phyloP scores from a whole-genome alignment of 2,888 invertebrate species.

The Tigriopus californicus region DNA sequence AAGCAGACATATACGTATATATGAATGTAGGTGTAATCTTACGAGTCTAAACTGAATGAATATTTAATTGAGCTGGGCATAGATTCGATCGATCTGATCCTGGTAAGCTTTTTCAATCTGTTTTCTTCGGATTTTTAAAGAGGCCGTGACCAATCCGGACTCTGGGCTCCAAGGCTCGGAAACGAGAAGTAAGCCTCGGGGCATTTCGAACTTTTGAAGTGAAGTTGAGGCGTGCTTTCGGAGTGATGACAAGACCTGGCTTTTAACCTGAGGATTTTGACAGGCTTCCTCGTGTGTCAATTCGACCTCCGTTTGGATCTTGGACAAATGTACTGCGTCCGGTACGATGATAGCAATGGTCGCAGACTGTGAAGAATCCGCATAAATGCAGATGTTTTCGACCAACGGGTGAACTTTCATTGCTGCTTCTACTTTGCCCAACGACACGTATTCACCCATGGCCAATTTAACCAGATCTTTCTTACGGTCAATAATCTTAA shows the following conservation, averaged over 20 bases:
- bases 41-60: too few species aligned
- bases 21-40: too few species aligned
- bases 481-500: slow-evolving; percentile 47
- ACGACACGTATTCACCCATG: slow-evolving; percentile 91
- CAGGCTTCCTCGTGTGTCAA: too few species aligned
- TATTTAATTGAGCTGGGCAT: slow-evolving; percentile 26
- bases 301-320: too few species aligned
- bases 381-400: slow-evolving; percentile 94
- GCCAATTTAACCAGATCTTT: slow-evolving; percentile 96
- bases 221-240: slow-evolving; percentile 29
- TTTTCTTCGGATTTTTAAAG: slow-evolving; percentile 90
- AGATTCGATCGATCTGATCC: slow-evolving; percentile 80
- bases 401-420: slow-evolving; percentile 54
- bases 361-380: slow-evolving; percentile 62
- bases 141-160: slow-evolving; percentile 54
- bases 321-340: too few species aligned
- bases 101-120: slow-evolving; percentile 85
- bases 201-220: slow-evolving; percentile 77
- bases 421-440: slow-evolving; percentile 36
- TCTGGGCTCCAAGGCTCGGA: neutral
- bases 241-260: too few species aligned
- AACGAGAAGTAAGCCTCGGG: slow-evolving; percentile 57
- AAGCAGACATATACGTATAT: too few species aligned
- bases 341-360: slow-evolving; percentile 58
- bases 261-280: too few species aligned